A percentile compares a stretch with the other conserved stretches of the same genome.
Conservation (phyloP, 2,113 vertebrate genomes). For the Oncorhynchus keta region DNA sequence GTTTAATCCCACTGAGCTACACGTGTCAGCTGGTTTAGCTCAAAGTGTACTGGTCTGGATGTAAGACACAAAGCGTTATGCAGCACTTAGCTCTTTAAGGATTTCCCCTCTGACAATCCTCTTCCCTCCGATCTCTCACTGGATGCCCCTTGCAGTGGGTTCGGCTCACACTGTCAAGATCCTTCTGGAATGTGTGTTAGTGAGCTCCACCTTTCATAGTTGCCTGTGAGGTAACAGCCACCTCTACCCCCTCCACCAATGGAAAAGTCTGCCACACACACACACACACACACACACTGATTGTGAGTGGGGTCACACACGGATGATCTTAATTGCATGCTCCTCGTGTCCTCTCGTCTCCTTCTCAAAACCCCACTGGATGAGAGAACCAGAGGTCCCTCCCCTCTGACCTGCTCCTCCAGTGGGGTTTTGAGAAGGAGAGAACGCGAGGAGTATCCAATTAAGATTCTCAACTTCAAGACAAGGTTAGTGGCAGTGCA, state of each 20-base stretch:
- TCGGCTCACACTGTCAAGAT: conserved; percentile 35
- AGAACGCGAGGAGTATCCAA: too few species aligned
- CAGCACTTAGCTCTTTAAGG: neutral
- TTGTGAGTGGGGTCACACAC: neutral
- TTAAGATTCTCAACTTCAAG: too few species aligned
- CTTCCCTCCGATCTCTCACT: conserved; percentile 6
- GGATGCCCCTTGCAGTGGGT: conserved; percentile 4
- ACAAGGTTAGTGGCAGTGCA: too few species aligned
- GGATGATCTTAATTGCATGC: too few species aligned
- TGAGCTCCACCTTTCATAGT: conserved; percentile 53
- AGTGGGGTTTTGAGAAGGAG: too few species aligned
- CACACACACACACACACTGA: neutral
- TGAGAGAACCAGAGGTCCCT: too few species aligned
- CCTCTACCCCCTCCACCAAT: conserved; percentile 21
- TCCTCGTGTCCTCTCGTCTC: too few species aligned
- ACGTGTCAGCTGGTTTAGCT: conserved; percentile 22
- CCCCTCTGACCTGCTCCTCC: too few species aligned
- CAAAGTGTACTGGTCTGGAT: too few species aligned
- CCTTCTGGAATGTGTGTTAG: conserved; percentile 28
- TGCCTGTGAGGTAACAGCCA: conserved; percentile 56
- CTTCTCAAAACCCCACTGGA: too few species aligned
- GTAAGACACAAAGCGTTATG: neutral
- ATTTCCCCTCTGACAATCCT: conserved; percentile 1
- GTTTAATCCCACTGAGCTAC: conserved; percentile 30
- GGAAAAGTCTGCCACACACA: neutral